Evolutionary conservation across 1,140 invertebrate species (phyloP), one percentile per base, ranked within the genome.

Genomic region (Steinernema feltiae): DNA sequence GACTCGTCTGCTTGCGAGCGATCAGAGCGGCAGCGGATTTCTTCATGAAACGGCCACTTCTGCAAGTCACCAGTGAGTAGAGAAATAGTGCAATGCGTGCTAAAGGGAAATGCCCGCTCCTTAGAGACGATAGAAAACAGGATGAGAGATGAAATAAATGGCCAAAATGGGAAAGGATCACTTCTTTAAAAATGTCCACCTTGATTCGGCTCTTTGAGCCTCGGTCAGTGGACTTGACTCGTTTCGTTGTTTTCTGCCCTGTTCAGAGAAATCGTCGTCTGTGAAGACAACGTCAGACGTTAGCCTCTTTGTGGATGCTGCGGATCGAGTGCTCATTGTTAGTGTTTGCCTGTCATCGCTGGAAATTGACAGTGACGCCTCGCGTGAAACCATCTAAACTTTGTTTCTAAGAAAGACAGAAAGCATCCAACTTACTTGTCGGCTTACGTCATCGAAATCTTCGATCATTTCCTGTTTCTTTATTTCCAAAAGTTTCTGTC

Each of bases 21-120:
- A 79, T 79, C 75, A 79, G 32, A 1, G 78, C 78, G 12, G 78
- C 78, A 15, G 78, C 78, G 0, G 78, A 79, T 24, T 78, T 77
- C 69, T 79, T 79, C 72, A 79, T 76, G 41, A 79, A 79, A 27
- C 78, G 24, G 27, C 78, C 76, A 7, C 73, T 71, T 35, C 69
- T 70, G 75, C 31, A 75, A 2, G 17, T 35, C 12, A n/a, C 17
- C 12, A 71, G n/a, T 76, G 18, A 29, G 7, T 32, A 15, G 1
- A 48, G 30, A 53, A 31, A 30, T 73, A 29, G 30, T 0, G 21
- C 32, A 32, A 17, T 69, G 1, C 29, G 46, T 69, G 18, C 30
- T 35, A 75, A 1, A 41, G 35, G 18, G 32, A 35, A 30, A 31
- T n/a, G n/a, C n/a, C n/a, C n/a, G n/a, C n/a, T n/a, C n/a, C n/a